Conservation (phyloP, 2,888 invertebrate species). For the Netelia fuscicornis region DNA sequence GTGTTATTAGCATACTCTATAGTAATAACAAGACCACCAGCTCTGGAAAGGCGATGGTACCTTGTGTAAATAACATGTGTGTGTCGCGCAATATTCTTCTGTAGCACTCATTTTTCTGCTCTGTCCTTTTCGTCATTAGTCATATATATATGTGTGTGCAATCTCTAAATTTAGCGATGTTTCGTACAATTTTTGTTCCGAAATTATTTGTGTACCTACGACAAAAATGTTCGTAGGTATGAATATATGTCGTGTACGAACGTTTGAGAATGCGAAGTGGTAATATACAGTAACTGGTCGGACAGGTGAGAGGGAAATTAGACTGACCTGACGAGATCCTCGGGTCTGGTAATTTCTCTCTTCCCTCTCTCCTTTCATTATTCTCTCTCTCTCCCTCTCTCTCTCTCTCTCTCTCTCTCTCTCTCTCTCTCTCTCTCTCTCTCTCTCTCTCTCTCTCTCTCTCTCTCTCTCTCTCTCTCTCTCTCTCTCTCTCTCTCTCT, state of each 20-base stretch:
- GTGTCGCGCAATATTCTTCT: conserved; percentile 44
- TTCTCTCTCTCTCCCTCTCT: background rate
- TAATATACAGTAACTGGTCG: conserved; percentile 63
- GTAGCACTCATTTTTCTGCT: conserved; percentile 19
- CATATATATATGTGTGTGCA: conserved; percentile 37
- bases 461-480: background rate
- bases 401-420: no score
- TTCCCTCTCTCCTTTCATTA: background rate
- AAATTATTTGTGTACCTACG: conserved; percentile 15
- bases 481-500: no score
- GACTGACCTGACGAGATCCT: conserved; percentile 55
- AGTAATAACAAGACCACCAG: conserved; percentile 7
- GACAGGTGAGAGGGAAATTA: conserved; percentile 70
- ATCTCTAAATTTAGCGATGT: conserved; percentile 30
- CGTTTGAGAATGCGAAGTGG: conserved; percentile 57
- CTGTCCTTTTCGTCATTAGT: conserved; percentile 55
- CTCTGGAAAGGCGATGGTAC: conserved; percentile 55
- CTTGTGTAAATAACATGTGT: conserved; percentile 40
- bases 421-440: no score
- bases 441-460: conserved; percentile 5
- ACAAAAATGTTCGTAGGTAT: conserved; percentile 29
- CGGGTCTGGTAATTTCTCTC: conserved; percentile 49
- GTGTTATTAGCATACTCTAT: background rate
- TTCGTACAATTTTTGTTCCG: conserved; percentile 45
- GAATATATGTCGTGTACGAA: conserved; percentile 13